These are phyloP conservation scores for Pangasius sanitwongsei DNA, from an alignment of 2,797 vertebrate species.

Conservation along the genomic window DNA sequence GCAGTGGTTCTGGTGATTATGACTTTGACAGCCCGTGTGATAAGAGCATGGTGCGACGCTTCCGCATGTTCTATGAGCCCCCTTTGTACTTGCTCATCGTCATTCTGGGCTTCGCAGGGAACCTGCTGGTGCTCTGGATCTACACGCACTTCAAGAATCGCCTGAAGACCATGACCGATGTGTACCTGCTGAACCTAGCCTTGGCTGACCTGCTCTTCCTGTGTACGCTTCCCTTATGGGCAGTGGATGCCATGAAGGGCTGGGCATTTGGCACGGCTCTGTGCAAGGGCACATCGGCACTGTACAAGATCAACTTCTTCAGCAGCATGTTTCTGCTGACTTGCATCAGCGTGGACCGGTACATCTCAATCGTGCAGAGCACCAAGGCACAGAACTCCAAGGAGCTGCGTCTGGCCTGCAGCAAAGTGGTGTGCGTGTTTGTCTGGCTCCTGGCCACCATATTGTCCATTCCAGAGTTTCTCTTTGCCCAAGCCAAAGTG, in stretches of 20 bases:
- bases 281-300: constrained; percentile 79
- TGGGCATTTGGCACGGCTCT: constrained; percentile 79
- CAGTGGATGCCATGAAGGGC: constrained; percentile 69
- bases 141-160: constrained; percentile 77
- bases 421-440: constrained; percentile 71
- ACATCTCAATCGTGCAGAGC: constrained; percentile 80
- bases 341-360: constrained; percentile 88
- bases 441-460: constrained; percentile 77
- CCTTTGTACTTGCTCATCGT: constrained; percentile 81
- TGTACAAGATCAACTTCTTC: constrained; percentile 90
- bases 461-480: constrained; percentile 81
- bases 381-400: constrained; percentile 73
- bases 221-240: constrained; percentile 87
- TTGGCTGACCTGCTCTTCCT: constrained; percentile 87
- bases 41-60: constrained; percentile 67
- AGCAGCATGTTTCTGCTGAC: constrained; percentile 84
- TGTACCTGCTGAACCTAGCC: constrained; percentile 84
- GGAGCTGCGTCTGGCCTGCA: constrained; percentile 69
- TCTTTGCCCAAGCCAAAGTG: constrained; percentile 65
- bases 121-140: constrained; percentile 80
- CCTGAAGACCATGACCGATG: constrained; percentile 83
- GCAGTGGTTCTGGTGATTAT: constrained; percentile 43
- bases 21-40: constrained; percentile 65
- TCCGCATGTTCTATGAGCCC: constrained; percentile 75
- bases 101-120: constrained; percentile 76